Evolutionary conservation across 2,888 invertebrate species (phyloP), one percentile per base, ranked within the genome.

Genomic region (Hymenopus coronatus): DNA sequence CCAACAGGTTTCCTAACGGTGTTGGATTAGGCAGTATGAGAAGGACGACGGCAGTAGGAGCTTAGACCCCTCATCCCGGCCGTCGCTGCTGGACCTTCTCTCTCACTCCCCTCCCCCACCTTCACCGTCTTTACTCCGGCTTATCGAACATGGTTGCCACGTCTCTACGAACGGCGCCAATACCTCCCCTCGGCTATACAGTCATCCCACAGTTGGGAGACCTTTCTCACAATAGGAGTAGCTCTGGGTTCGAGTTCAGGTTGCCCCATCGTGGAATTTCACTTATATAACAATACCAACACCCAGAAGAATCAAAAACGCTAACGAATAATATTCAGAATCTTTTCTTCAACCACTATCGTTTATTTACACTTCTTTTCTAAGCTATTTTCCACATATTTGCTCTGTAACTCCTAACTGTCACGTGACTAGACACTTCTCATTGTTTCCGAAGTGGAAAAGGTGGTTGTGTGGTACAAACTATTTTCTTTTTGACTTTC

Each of bases 101-200:
- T 85, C 88, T 86, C 86, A 83, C 81, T 54, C 81, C 46, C 88
- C 88, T 33, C 88, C 88, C 83, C 84, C 88, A 82, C 54, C 89
- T 87, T 27, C 89, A 20, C 83, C 88, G 83, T 88, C 89, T 83
- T 89, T 88, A 83, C 88, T 83, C 88, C 83, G 82, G 85, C 87
- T 88, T 88, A 88, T 88, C 89, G 86, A 85, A 82, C 89, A 85
- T 46, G 46, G 89, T 89, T 89, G 89, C 89, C 89, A 83, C 88
- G 85, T 84, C 82, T 54, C 84, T 25, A 28, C 84, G 82, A 30
- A 28, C 25, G 54, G 54, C 54, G 54, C 54, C 54, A 70, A 70
- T 70, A 70, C 54, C 81, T 27, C 82, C 87, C 81, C 82, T 20
- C 46, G 40, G 28, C 87, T 87, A 87, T 82, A 87, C 40, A 82